Percentiles rank a stretch among this genome's conserved stretches.
phyloP scores from a whole-genome alignment of 2,797 vertebrate genomes.

The Nothura maculosa region DNA sequence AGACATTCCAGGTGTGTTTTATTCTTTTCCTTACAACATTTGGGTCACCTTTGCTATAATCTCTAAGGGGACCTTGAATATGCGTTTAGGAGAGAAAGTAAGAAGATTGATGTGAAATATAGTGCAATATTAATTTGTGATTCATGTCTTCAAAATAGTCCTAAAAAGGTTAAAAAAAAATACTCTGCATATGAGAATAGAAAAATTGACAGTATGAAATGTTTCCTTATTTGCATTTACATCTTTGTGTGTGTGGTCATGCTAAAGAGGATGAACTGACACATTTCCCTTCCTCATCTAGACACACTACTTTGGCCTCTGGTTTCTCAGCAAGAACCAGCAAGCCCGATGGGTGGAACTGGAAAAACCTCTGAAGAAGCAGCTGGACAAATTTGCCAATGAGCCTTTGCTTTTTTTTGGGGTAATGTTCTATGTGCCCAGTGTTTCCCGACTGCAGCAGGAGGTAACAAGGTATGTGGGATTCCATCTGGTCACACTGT shows the following conservation, averaged over 20 bases:
- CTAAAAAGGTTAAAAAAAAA: background rate
- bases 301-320: slow-evolving; percentile 96
- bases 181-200: background rate
- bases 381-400: slow-evolving; percentile 97
- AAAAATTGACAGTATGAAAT: background rate
- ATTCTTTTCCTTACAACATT: background rate
- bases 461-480: slow-evolving; percentile 91
- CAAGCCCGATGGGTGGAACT: slow-evolving; percentile 96
- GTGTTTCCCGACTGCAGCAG: slow-evolving; percentile 91
- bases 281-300: slow-evolving; percentile 67
- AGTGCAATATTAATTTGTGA: background rate
- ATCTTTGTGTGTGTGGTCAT: background rate
- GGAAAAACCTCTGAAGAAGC: slow-evolving; percentile 98
- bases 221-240: slow-evolving; percentile 11
- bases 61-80: background rate
- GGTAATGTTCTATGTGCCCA: slow-evolving; percentile 98
- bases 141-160: background rate
- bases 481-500: background rate
- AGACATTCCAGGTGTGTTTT: background rate
- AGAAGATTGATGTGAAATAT: background rate
- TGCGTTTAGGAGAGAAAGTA: background rate
- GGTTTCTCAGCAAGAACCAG: slow-evolving; percentile 94
- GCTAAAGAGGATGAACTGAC: slow-evolving; percentile 32
- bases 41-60: background rate
- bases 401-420: slow-evolving; percentile 96